phyloP scores from a whole-genome alignment of 2,888 invertebrate species.

The Noctua comes region DNA sequence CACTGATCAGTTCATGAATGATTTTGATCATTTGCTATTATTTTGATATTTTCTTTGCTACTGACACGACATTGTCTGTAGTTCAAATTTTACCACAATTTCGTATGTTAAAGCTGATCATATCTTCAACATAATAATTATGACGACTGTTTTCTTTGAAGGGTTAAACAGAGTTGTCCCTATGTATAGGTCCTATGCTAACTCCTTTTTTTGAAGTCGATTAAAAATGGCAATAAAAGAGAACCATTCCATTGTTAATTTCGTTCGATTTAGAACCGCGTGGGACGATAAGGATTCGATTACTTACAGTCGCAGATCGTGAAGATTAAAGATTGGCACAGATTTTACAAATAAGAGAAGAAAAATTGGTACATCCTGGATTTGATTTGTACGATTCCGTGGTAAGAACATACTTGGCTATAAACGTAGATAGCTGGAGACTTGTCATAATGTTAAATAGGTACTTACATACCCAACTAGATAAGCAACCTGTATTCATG shows the following conservation, averaged over 20 bases:
- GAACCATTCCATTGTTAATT: constrained; percentile 34
- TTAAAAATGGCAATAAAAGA: constrained; percentile 16
- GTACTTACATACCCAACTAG: not conserved
- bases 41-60: not conserved
- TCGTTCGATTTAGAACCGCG: constrained; percentile 33
- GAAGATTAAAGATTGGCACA: constrained; percentile 55
- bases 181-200: not conserved
- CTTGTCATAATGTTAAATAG: not conserved
- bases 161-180: not conserved
- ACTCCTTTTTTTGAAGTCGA: no score
- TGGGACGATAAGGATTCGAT: constrained; percentile 53
- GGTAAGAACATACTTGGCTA: not conserved
- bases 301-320: constrained; percentile 44
- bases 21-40: not conserved
- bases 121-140: not conserved
- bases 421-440: not conserved
- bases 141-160: not conserved
- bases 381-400: not conserved
- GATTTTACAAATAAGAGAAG: constrained; percentile 31
- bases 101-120: not conserved
- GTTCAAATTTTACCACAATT: not conserved
- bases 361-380: not conserved
- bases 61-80: not conserved
- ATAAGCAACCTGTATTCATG: not conserved
- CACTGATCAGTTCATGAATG: not conserved